phyloP scores from a whole-genome alignment of 2,888 invertebrate species.

The Mesorhabditis belari region DNA sequence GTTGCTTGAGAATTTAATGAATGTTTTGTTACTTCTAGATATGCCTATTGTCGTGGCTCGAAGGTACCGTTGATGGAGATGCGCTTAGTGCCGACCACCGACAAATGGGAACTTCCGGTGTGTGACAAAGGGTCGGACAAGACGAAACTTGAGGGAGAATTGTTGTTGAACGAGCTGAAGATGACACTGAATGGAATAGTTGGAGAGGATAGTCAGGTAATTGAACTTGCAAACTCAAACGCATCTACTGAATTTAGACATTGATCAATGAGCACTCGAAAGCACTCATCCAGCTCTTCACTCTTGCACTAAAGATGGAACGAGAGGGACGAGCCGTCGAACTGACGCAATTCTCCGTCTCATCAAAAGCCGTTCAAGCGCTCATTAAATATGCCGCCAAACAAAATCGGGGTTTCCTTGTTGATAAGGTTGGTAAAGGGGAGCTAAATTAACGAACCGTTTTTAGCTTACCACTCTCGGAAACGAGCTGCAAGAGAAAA shows the following conservation, averaged over 20 bases:
- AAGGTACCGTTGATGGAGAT: constrained; percentile 20
- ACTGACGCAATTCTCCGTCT: not conserved
- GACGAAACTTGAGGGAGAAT: not conserved
- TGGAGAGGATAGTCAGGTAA: not conserved
- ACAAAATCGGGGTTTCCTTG: not conserved
- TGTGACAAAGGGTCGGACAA: constrained; percentile 6
- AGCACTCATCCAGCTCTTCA: not conserved
- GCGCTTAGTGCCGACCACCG: constrained; percentile 25
- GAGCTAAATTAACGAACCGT: too few relatives aligned
- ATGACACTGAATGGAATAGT: not conserved
- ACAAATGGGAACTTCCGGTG: constrained; percentile 30
- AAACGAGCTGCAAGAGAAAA: too few relatives aligned
- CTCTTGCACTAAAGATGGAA: not conserved
- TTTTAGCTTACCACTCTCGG: too few relatives aligned
- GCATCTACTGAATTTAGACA: too few relatives aligned
- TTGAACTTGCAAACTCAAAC: too few relatives aligned
- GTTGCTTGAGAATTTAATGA: too few relatives aligned
- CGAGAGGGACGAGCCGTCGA: not conserved
- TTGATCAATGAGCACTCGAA: not conserved
- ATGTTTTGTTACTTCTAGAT: constrained; percentile 17
- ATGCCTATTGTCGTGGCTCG: constrained; percentile 36
- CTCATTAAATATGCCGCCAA: not conserved
- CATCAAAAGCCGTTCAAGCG: not conserved
- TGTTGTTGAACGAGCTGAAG: not conserved
- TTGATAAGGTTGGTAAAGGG: not conserved